Base-by-base conservation (phyloP, 1,140 invertebrate genomes). In the Drosophila asahinai region DNA sequence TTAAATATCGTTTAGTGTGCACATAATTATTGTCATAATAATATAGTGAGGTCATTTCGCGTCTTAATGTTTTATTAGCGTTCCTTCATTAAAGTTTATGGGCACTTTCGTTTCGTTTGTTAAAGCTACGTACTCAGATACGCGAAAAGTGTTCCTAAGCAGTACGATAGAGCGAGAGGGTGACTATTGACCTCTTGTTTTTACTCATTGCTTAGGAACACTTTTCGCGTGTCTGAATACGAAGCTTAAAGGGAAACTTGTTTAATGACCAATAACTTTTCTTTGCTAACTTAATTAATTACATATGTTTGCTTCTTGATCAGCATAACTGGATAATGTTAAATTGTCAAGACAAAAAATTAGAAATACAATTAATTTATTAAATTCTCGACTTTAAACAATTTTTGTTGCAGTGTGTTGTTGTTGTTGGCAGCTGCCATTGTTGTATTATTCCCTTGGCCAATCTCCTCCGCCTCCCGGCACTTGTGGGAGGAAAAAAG, bases 401-500 rank as follows among this genome's bases (percentile, higher is more conserved):
- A 1, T 1, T n/a, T 42, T 25, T 5, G 3, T 7, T 15, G 11
- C 36, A 63, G 63, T 66, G 62, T 17, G 1, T 45, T 19, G 25
- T 38, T 36, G 47, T 43, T 36, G 59, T 52, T 52, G 33, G 59
- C 38, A 43, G 17, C 42, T 45, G 54, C 42, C 33, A 22, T 38
- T 25, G 42, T 66, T 66, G 63, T 63, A 36, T 45, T 68, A 36
- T 64, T 45, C 27, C 61, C 57, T 55, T 17, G 40, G 33, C n/a
- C 55, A 49, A 33, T 15, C 49, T 54, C 61, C 71, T 48, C 40
- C 47, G 60, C 36, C 42, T 52, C 52, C 49, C 58, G 71, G 49
- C 71, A 51, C 59, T 64, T 66, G 52, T 33, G 33, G 61, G 27
- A 17, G 63, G 40, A 68, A 86, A 86, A 76, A 86, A 83, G 83